phyloP scores from a whole-genome alignment of 2,797 vertebrate genomes.

The Enteromius fasciolatus region DNA sequence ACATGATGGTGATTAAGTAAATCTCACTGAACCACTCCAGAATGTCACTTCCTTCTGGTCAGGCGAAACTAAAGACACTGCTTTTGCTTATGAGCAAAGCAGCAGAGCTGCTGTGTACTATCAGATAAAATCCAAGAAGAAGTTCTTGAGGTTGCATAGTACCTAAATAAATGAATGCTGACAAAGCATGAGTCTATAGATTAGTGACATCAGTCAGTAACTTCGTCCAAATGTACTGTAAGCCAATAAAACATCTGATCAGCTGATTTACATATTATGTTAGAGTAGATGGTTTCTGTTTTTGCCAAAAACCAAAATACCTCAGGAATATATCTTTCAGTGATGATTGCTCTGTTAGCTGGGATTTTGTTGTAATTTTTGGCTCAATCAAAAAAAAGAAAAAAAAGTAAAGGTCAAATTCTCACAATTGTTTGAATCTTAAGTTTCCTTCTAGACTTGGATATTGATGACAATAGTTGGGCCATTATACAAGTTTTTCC shows the following conservation, averaged over 20 bases:
- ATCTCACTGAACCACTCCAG: conserved; percentile 41
- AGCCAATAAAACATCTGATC: conserved; percentile 60
- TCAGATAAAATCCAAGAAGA: not conserved
- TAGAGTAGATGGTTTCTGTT: conserved; percentile 52
- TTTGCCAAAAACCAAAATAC: conserved; percentile 51
- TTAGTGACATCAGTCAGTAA: not conserved
- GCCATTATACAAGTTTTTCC: conserved; percentile 45
- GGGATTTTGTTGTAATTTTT: conserved; percentile 61
- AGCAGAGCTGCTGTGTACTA: not conserved
- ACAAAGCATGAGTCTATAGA: not conserved
- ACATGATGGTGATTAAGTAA: conserved; percentile 36
- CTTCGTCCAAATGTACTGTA: conserved; percentile 56
- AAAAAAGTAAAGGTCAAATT: conserved; percentile 51
- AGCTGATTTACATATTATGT: conserved; percentile 46
- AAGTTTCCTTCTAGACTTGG: conserved; percentile 65
- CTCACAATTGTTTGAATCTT: conserved; percentile 60
- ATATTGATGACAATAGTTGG: conserved; percentile 29
- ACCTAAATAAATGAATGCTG: not conserved
- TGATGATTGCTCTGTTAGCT: conserved; percentile 64
- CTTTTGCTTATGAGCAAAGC: not conserved
- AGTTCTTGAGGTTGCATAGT: not conserved
- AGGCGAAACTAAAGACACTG: conserved; percentile 27
- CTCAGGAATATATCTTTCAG: conserved; percentile 44
- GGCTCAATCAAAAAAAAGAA: conserved; percentile 25
- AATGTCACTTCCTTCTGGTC: conserved; percentile 37